Evolutionary conservation across 92 coral and sea anemone species (phyloP), one percentile per base, ranked within the genome.

Genomic region (Paramuricea clavata): DNA sequence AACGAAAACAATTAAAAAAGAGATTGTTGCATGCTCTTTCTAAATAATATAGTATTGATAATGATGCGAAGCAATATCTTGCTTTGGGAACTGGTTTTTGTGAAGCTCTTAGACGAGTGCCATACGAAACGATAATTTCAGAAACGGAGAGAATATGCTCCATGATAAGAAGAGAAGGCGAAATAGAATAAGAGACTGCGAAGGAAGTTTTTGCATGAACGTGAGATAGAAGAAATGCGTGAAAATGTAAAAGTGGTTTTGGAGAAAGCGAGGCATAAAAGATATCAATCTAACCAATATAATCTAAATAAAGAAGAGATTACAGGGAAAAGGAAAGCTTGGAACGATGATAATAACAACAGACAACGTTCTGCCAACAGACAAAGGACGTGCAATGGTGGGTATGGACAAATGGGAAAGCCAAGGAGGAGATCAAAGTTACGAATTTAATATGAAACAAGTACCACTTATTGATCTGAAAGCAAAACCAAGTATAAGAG

Each of bases 401-500:
- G 65, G 26, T 57, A 57, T 57, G 65, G 65, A 57, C 65, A 57
- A 57, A 57, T 57, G 30, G 26, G 27, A n/a, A 11, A 57, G 26
- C 1, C 12, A 57, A n/a, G 65, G 65, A n/a, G 65, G 65, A 1
- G 30, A 57, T 4, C 27, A 57, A 0, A 57, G 65, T 25, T 25
- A 57, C 17, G 65, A 57, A 22, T 57, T n/a, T 22, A 57, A 57
- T 1, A 57, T 57, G 27, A 57, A 57, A 11, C 65, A 57, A 25
- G 65, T 57, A n/a, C n/a, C n/a, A n/a, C 65, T 57, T n/a, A 26
- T 57, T 57, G 26, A 57, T 25, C 11, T 57, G 27, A 57, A 25
- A 60, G 70, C 57, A 25, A 59, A 69, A 50, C 84, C 1, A 9
- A 34, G 62, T n/a, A n/a, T n/a, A n/a, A n/a, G n/a, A n/a, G n/a